Base-by-base conservation (phyloP, 2,888 invertebrate genomes). In the Gandaritis pyraliata region DNA sequence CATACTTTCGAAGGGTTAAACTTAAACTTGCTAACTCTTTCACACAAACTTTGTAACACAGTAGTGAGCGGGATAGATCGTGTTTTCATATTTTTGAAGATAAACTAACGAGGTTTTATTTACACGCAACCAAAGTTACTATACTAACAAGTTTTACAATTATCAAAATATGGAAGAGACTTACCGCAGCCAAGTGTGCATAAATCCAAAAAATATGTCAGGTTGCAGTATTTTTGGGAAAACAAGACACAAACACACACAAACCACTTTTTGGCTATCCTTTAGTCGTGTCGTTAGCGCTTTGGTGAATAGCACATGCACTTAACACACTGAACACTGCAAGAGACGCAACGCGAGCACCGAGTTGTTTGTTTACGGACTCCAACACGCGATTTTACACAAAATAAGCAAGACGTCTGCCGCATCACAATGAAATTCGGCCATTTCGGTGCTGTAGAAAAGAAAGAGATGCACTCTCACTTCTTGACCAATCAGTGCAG, bases 141-240 rank as follows among this genome's bases (percentile, higher is more conserved):
- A 76, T 66, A 72, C 64, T 33, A 76, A 66, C 68, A 68, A 65
- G 64, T 71, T 70, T 66, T 63, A 55, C 13, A 29, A 18, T 12
- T 51, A 64, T 64, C 59, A 46, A 50, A 54, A 58, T 64, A 65
- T 45, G 57, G 57, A 49, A 66, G 47, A 16, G 65, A 85, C 91
- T 88, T 77, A 91, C 91, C 88, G 87, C 83, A 74, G 74, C 83
- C 83, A 87, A 87, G 83, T 83, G 84, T 84, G 86, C 91, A 91
- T 91, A 90, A 88, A 91, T 90, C 91, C 91, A 88, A 90, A 85
- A 86, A 78, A 82, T 77, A 81, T 76, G 77, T 77, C 83, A 81
- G 80, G 74, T 72, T 73, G 75, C 81, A 79, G 80, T 80, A 85
- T 83, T 83, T 80, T 77, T 75, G 74, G n/a, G 80, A 88, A 89